Base-by-base conservation (phyloP, 2,113 vertebrate species). In the Cnemophilus loriae region DNA sequence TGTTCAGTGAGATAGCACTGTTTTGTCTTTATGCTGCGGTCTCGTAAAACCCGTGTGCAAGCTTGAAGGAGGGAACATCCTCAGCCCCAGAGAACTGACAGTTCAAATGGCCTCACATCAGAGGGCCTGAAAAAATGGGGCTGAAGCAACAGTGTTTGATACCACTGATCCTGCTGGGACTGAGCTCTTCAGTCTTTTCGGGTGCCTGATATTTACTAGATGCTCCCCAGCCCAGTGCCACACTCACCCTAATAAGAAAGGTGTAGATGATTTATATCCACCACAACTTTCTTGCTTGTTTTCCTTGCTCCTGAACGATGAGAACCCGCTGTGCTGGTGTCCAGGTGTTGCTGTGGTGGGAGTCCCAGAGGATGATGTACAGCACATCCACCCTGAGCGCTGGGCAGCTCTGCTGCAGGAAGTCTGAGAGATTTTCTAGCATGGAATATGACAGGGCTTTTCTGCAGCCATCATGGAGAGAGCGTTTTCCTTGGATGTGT, bases 21-120 rank as follows among this genome's bases (percentile, higher is more conserved):
- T 65, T 75, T 37, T 52, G 42, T 61, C 41, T 50, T 55, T 11
- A 3, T 65, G 23, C 37, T 64, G 16, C 0, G 0, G 21, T 84
- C 42, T 55, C 33, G 13, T 28, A 55, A 7, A 42, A 52, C 7
- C 8, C 37, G 12, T 9, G 5, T 63, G n/a, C 28, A 55, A 86
- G 21, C 44, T 75, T 63, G 56, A 84, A 59, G 41, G 53, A 71
- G 44, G 26, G 27, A 88, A 20, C 24, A 42, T 50, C 16, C 27
- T 33, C 61, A 90, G 11, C n/a, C 50, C 52, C 63, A 84, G 68
- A 32, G 50, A 57, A 15, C 22, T 70, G 52, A 15, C 22, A 15
- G 39, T 46, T 75, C 77, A 49, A 47, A 55, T 13, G 63, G 10
- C 42, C 13, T 65, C 27, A 39, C 0, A 7, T 22, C 42, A 88